These are phyloP conservation scores for Quiscalus mexicanus DNA, from an alignment of 2,113 vertebrate species.

Conservation along the genomic window DNA sequence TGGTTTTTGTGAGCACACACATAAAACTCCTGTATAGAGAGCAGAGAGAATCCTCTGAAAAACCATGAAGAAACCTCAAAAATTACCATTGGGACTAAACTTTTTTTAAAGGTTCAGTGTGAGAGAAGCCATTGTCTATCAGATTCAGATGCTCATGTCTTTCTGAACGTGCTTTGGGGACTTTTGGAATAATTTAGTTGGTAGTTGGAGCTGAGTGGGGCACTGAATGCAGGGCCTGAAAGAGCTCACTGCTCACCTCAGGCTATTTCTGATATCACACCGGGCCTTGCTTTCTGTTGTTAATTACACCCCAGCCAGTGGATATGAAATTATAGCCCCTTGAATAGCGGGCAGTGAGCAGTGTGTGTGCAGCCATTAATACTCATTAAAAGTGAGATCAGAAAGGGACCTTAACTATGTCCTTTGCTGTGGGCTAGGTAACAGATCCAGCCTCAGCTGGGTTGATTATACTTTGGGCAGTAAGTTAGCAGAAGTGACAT, in stretches of 20 bases:
- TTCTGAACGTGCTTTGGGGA: not conserved
- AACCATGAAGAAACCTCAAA: not conserved
- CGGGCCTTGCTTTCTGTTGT: not conserved
- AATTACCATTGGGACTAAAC: not conserved
- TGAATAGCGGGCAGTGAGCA: fast-evolving
- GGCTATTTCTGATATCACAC: not conserved
- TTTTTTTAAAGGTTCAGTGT: not conserved
- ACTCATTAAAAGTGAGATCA: not conserved
- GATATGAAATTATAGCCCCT: not conserved
- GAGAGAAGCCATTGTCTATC: not conserved
- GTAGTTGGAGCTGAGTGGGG: not conserved
- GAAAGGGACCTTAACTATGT: not conserved
- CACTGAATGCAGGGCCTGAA: not conserved
- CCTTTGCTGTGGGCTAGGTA: not conserved
- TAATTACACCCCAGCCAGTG: not conserved
- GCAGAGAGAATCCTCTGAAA: not conserved
- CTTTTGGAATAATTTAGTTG: not conserved
- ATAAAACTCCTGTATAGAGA: not conserved
- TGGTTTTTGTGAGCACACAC: not conserved
- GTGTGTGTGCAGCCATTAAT: not conserved
- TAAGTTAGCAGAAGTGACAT: not conserved
- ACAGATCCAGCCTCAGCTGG: not conserved
- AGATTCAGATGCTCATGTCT: not conserved
- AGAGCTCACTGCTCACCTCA: not conserved
- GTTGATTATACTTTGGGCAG: not conserved